Evolutionary conservation across 2,797 vertebrate genomes (phyloP), one percentile per base, ranked within the genome.

Genomic region (Oceanodroma leucorhoa): DNA sequence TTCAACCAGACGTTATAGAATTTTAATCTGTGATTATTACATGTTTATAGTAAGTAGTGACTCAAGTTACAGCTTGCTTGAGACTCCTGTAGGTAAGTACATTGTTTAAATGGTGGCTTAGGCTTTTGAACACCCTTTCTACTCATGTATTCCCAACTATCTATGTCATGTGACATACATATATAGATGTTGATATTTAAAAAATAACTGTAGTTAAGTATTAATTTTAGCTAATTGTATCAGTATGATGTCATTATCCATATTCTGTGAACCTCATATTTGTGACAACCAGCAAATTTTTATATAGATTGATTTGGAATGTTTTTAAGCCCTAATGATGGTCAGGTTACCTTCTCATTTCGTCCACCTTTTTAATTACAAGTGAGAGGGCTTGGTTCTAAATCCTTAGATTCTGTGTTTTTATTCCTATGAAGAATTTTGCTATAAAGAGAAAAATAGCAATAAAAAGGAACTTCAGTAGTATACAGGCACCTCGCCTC

Each of bases 21-120:
- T 45, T 77, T 91, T 75, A 57, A 10, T 81, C 19, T 87, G n/a
- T 76, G 36, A 6, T 62, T 85, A 80, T 82, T 84, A 27, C 24
- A 23, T 24, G 4, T 36, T 75, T 71, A 21, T 64, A 78, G 30
- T 87, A 83, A 91, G 38, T 75, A 77, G 30, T 57, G 19, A 71
- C 41, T 83, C 13, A 53, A 75, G 5, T 83, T 89, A 41, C 7
- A 71, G 30, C 18, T 83, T 91, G 30, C 27, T 41, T 85, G 78
- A 90, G 82, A 61, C 10, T 78, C 14, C 17, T 38, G 34, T 86
- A 43, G 91, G 76, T 96, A 96, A 95, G 89, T 94, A 76, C 8
- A 2, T 62, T 24, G 14, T 70, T 87, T 77, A 80, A 91, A 40
- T 60, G 55, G 23, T 13, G 14, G 5, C 13, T 73, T 77, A 64